These are phyloP conservation scores for Altica lythri DNA, from an alignment of 2,888 invertebrate genomes.

Conservation along the genomic window DNA sequence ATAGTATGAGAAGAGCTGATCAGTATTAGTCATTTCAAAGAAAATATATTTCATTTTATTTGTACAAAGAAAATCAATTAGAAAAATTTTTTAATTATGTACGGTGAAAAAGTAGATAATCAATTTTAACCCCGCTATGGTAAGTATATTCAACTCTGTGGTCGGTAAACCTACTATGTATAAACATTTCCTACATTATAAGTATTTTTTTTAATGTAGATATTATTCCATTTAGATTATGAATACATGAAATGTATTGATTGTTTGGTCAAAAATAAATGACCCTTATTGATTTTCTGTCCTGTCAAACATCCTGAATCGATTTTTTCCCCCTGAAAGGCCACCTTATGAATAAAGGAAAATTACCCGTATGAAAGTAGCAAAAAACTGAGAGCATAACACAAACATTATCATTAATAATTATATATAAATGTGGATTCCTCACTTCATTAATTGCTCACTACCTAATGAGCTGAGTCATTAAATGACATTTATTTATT, in stretches of 20 bases:
- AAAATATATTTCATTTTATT: too few species aligned
- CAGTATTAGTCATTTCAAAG: too few species aligned
- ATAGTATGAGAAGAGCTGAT: too few species aligned
- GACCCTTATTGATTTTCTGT: slow-evolving; percentile 19
- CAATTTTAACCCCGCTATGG: too few species aligned
- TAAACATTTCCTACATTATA: neutral
- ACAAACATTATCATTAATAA: slow-evolving; percentile 34
- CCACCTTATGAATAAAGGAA: slow-evolving; percentile 20
- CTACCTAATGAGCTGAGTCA: slow-evolving; percentile 38
- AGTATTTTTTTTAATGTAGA: neutral
- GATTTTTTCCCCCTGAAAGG: slow-evolving; percentile 12
- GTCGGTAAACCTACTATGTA: too few species aligned
- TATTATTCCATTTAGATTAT: too few species aligned
- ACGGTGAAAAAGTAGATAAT: too few species aligned
- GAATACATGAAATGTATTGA: neutral
- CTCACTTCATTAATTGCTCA: slow-evolving; percentile 39
- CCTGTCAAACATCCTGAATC: slow-evolving; percentile 13
- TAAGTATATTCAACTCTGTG: too few species aligned
- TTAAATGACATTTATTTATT: slow-evolving; percentile 42
- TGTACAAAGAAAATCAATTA: too few species aligned
- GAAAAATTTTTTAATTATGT: too few species aligned
- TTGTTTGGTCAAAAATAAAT: slow-evolving; percentile 7
- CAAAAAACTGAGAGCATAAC: slow-evolving; percentile 18
- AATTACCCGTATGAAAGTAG: slow-evolving; percentile 29
- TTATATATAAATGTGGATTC: slow-evolving; percentile 35